Percentiles rank a stretch among this genome's conserved stretches.
phyloP scores from a whole-genome alignment of 1,140 invertebrate genomes.

The Cherax quadricarinatus region DNA sequence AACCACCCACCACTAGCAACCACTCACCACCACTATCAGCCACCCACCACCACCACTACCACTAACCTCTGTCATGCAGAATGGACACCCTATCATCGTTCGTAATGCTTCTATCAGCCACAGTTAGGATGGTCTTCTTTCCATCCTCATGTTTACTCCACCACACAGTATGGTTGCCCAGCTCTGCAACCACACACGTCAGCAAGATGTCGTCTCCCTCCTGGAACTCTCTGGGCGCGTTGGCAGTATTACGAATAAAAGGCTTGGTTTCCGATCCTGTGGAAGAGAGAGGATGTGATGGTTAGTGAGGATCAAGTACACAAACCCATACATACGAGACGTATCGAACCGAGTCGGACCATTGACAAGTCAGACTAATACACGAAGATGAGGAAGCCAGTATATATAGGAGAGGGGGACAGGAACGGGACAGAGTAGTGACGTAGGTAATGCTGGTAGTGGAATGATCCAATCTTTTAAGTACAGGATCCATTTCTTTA shows the following conservation, averaged over 20 bases:
- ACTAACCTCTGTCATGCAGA: constrained; percentile 81
- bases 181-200: constrained; percentile 85
- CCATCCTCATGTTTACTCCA: constrained; percentile 84
- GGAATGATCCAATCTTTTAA: no score
- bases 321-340: background rate
- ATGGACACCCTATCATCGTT: constrained; percentile 84
- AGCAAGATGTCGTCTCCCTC: constrained; percentile 85
- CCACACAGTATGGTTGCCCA: constrained; percentile 83
- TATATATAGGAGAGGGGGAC: background rate
- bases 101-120: constrained; percentile 84
- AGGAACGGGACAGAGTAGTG: background rate
- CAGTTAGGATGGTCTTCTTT: constrained; percentile 80
- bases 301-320: background rate
- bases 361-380: no score
- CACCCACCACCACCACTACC: background rate
- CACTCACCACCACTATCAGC: background rate
- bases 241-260: constrained; percentile 64
- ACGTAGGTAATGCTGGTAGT: background rate
- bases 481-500: no score
- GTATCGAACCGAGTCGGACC: no score
- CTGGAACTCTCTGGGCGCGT: constrained; percentile 61
- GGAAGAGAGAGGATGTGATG: background rate
- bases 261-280: constrained; percentile 24
- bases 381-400: background rate
- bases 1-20: background rate